These are phyloP conservation scores for Shinisaurus crocodilurus DNA, from an alignment of 2,113 vertebrate species.

Conservation along the genomic window DNA sequence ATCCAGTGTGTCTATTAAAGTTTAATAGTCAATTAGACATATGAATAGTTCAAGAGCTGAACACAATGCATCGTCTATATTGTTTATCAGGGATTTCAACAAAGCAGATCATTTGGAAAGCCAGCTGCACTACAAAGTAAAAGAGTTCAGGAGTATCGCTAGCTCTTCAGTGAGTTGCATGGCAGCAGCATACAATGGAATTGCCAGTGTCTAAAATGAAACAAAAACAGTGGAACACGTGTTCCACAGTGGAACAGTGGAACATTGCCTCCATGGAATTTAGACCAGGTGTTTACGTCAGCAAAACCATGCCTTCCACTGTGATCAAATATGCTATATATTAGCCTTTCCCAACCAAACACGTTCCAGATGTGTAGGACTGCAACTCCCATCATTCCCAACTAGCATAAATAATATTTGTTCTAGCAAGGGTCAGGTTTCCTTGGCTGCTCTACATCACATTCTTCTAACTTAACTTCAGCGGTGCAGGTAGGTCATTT, in stretches of 20 bases:
- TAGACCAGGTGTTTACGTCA: background rate
- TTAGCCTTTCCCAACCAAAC: no score
- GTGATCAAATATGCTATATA: background rate
- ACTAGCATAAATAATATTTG: no score
- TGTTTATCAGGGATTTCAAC: slow-evolving; percentile 3
- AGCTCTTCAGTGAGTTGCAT: background rate
- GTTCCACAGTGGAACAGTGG: background rate
- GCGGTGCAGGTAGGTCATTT: no score
- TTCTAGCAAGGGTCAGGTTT: no score
- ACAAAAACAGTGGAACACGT: background rate
- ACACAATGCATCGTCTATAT: background rate
- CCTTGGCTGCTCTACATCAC: no score
- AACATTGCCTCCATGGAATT: background rate
- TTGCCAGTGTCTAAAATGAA: background rate
- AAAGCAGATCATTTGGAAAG: background rate
- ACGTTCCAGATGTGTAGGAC: no score
- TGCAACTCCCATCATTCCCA: no score
- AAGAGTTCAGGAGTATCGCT: background rate
- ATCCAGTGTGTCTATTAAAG: slow-evolving; percentile 16
- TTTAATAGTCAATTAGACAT: slow-evolving; percentile 10
- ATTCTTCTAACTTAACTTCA: no score
- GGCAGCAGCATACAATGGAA: background rate
- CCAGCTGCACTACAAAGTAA: background rate
- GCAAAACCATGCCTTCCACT: background rate
- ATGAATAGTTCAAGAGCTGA: background rate